Evolutionary conservation across 2,113 vertebrate genomes (phyloP).

Genomic region (Oryzias woworae): DNA sequence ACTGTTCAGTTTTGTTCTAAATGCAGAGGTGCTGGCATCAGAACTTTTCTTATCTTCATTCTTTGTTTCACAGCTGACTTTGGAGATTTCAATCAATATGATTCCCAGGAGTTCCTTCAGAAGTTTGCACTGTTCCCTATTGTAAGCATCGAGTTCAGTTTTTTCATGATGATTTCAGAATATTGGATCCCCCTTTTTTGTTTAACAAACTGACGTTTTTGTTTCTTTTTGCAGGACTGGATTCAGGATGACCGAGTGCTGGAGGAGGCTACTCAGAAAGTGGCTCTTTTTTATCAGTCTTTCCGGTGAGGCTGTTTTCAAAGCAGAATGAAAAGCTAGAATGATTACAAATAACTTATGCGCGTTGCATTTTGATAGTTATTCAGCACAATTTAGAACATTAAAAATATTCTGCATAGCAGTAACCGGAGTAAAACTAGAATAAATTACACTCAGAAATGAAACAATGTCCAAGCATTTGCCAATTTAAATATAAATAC

Average conservation of each 20-base stretch:
- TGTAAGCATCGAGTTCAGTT: conserved; percentile 77
- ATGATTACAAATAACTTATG: no score
- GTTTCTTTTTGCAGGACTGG: conserved; percentile 82
- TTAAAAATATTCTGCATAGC: no score
- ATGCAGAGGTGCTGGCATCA: conserved; percentile 10
- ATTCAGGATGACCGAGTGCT: conserved; percentile 93
- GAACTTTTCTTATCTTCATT: background rate
- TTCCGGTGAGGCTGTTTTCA: conserved; percentile 80
- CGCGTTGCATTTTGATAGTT: no score
- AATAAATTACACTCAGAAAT: no score
- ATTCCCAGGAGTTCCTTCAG: conserved; percentile 96
- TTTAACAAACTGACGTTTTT: conserved; percentile 6
- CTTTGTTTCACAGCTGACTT: conserved; percentile 86
- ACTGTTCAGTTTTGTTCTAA: conserved; percentile 25
- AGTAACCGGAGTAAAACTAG: no score
- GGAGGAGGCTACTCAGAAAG: conserved; percentile 96
- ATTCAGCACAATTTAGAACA: no score
- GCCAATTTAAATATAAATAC: no score
- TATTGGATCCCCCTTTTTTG: background rate
- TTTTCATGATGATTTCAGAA: background rate
- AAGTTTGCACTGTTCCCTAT: conserved; percentile 96
- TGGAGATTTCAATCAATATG: conserved; percentile 95
- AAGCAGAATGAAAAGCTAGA: background rate
- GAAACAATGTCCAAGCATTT: no score
- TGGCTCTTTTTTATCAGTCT: conserved; percentile 92